These are phyloP conservation scores for Lacanobia wlatinum DNA, from an alignment of 2,888 invertebrate species.

Conservation along the genomic window DNA sequence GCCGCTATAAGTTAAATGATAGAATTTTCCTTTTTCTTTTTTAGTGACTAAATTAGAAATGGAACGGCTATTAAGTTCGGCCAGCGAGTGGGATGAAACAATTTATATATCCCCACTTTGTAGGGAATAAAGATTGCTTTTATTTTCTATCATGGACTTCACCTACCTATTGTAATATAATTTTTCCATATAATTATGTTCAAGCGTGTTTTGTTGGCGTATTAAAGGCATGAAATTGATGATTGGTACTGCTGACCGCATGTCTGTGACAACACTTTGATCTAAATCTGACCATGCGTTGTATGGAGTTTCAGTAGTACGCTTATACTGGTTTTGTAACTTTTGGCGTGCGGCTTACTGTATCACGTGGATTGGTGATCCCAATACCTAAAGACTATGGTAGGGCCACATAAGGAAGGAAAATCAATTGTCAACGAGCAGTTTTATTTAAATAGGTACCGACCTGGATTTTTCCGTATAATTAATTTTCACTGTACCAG, in stretches of 20 bases:
- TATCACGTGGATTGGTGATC: background rate
- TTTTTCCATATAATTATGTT: background rate
- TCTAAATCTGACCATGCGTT: background rate
- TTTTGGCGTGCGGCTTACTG: background rate
- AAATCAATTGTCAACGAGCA: background rate
- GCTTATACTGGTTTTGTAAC: background rate
- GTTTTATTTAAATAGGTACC: background rate
- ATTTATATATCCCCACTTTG: conserved; percentile 20
- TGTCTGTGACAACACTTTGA: background rate
- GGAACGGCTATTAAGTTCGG: conserved; percentile 72
- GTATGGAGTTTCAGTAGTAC: background rate
- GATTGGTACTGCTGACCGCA: background rate
- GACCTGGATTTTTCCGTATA: background rate
- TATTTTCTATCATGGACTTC: conserved; percentile 5
- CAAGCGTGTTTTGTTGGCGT: background rate
- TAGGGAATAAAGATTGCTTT: conserved; percentile 28
- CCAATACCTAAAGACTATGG: background rate
- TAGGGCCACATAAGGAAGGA: conserved; percentile 6
- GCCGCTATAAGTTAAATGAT: background rate
- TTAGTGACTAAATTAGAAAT: conserved; percentile 76
- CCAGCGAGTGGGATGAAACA: conserved; percentile 44
- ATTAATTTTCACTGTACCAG: background rate
- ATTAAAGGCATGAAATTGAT: background rate
- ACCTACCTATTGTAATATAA: conserved; percentile 12
- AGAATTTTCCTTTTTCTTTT: conserved; percentile 58